A percentile compares a stretch with the other conserved stretches of the same genome.
Evolutionary conservation across 2,888 invertebrate genomes (phyloP).

Genomic region (Sturmia bella): DNA sequence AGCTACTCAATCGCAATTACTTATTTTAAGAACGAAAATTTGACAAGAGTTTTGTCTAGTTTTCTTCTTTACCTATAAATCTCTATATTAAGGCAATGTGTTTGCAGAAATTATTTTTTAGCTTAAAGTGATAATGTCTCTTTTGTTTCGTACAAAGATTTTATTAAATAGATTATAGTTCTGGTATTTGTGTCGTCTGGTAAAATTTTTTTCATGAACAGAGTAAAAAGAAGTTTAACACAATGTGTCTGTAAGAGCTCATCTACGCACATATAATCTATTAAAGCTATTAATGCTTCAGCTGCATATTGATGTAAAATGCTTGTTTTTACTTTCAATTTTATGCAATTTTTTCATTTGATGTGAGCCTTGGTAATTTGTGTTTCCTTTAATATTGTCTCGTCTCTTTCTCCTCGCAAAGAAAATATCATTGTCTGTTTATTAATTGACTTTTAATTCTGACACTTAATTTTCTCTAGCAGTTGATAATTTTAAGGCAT

Average conservation of each 20-base stretch:
- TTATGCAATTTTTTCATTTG: background rate
- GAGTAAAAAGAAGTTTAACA: background rate
- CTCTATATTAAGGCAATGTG: no score
- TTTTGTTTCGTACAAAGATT: no score
- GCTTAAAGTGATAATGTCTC: no score
- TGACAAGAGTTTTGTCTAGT: no score
- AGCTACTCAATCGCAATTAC: no score
- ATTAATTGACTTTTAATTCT: conserved; percentile 69
- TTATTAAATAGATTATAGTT: no score
- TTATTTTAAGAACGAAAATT: no score
- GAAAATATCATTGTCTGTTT: conserved; percentile 59
- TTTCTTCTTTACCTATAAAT: no score
- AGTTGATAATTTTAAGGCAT: conserved; percentile 66
- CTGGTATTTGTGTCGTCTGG: no score
- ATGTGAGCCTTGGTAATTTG: conserved; percentile 39
- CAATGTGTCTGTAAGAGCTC: conserved; percentile 1
- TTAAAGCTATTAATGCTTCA: background rate
- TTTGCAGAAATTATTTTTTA: no score
- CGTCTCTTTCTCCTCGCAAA: background rate
- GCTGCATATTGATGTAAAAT: conserved; percentile 4
- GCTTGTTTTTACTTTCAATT: conserved; percentile 39
- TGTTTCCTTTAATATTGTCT: conserved; percentile 11
- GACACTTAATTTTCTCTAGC: conserved; percentile 64
- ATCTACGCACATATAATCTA: conserved; percentile 6
- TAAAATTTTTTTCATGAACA: conserved; percentile 11